A percentile compares a stretch with the other conserved stretches of the same genome.
Evolutionary conservation across 2,888 invertebrate species (phyloP).

Genomic region (Caenorhabditis uteleia): DNA sequence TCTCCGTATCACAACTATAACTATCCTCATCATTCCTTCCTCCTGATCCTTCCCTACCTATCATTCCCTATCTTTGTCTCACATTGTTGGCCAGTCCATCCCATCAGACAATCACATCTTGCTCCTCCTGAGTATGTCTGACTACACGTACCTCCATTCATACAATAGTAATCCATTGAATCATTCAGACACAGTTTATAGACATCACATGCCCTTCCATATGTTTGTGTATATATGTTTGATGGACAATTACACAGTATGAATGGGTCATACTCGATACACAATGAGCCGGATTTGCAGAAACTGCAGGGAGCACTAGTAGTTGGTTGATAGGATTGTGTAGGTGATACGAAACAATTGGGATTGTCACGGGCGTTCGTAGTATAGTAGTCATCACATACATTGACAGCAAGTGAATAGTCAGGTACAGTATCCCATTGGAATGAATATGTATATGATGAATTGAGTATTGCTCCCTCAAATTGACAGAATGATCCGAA

Average conservation of each 20-base stretch:
- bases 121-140: too few species aligned
- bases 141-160: slow-evolving; percentile 25
- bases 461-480: not conserved
- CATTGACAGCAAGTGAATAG: not conserved
- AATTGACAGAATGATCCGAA: slow-evolving; percentile 1
- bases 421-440: not conserved
- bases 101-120: slow-evolving; percentile 2
- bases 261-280: not conserved
- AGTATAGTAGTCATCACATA: too few species aligned
- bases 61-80: slow-evolving; percentile 4
- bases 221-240: slow-evolving; percentile 2
- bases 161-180: slow-evolving; percentile 4
- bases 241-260: too few species aligned
- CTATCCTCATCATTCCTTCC: too few species aligned
- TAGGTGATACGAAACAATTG: too few species aligned
- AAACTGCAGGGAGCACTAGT: not conserved
- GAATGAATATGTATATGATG: not conserved
- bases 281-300: not conserved
- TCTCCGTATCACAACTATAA: too few species aligned
- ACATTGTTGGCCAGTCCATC: slow-evolving; percentile 9
- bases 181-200: slow-evolving; percentile 9
- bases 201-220: slow-evolving; percentile 12
- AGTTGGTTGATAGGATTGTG: too few species aligned
- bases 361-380: too few species aligned
- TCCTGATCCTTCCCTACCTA: slow-evolving; percentile 3